Evolutionary conservation across 1,140 invertebrate species (phyloP).

Genomic region (Hyposmocoma kahamanoa): DNA sequence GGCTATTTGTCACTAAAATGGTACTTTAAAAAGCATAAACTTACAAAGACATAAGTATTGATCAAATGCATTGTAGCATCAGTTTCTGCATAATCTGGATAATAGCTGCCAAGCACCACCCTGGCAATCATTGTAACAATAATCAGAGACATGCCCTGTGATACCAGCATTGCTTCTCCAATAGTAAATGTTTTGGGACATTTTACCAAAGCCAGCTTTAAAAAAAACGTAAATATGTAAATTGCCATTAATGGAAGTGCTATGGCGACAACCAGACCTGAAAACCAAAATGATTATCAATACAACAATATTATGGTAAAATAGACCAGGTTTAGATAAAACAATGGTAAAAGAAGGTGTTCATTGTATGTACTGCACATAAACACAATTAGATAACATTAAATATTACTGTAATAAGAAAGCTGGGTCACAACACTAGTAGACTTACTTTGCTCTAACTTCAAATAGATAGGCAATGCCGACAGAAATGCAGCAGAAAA

Average conservation of each 20-base stretch:
- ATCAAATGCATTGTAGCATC: conserved; percentile 36
- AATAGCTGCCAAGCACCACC: conserved; percentile 10
- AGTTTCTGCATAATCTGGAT: conserved; percentile 15
- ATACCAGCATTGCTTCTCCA: conserved; percentile 51
- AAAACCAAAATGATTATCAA: conserved; percentile 18
- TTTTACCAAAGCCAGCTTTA: conserved; percentile 24
- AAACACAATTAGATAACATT: too few relatives aligned
- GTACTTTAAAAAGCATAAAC: conserved; percentile 17
- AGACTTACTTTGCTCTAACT: too few relatives aligned
- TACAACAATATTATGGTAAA: conserved; percentile 6
- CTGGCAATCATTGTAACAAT: conserved; percentile 17
- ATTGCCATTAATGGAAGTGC: conserved; percentile 23
- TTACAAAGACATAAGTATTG: conserved; percentile 42
- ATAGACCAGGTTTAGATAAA: too few relatives aligned
- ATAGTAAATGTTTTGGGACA: conserved; percentile 53
- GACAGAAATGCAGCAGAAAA: conserved; percentile 34
- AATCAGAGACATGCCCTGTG: conserved; percentile 36
- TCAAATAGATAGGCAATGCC: conserved; percentile 34
- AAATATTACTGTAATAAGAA: too few relatives aligned
- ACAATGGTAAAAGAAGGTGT: too few relatives aligned
- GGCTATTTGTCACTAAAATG: too few relatives aligned
- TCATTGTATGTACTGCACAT: too few relatives aligned
- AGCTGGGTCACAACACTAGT: too few relatives aligned
- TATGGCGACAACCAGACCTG: conserved; percentile 39
- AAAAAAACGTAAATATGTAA: conserved; percentile 26